A percentile compares a stretch with the other conserved stretches of the same genome.
These are phyloP conservation scores for Pseudococcus jackbeardsleyi DNA, from an alignment of 2,888 invertebrate genomes.

Conservation along the genomic window DNA sequence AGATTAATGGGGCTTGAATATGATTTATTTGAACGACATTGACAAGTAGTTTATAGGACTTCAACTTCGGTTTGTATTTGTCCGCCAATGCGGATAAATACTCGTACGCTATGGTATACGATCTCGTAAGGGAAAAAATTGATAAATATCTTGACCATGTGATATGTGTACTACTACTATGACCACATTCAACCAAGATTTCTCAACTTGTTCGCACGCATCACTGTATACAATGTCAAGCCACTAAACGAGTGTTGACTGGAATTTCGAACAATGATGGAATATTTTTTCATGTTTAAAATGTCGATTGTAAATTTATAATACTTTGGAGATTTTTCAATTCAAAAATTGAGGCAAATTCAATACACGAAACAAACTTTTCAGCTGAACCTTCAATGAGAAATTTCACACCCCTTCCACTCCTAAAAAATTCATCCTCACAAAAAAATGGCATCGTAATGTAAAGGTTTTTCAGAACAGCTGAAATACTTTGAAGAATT, in stretches of 20 bases:
- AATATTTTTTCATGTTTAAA: no score
- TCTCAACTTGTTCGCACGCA: slow-evolving; percentile 23
- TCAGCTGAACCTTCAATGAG: no score
- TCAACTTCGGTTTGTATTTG: slow-evolving; percentile 53
- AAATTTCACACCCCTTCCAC: no score
- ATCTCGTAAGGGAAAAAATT: slow-evolving; percentile 14
- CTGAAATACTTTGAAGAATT: no score
- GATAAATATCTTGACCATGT: slow-evolving; percentile 46
- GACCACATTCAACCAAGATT: slow-evolving; percentile 20
- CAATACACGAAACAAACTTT: no score
- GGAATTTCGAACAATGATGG: neutral
- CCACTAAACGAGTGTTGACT: neutral
- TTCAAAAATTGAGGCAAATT: no score
- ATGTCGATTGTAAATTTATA: no score
- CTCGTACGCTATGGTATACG: neutral
- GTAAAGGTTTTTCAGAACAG: no score
- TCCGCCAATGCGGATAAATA: slow-evolving; percentile 59
- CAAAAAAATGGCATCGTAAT: no score
- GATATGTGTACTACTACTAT: neutral
- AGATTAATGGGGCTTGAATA: slow-evolving; percentile 64
- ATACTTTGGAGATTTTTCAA: no score
- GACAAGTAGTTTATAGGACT: slow-evolving; percentile 62
- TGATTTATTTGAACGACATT: slow-evolving; percentile 64
- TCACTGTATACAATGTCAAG: slow-evolving; percentile 8
- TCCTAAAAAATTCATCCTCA: no score